These are phyloP conservation scores for Orius insidiosus DNA, from an alignment of 1,140 invertebrate genomes.

Conservation along the genomic window DNA sequence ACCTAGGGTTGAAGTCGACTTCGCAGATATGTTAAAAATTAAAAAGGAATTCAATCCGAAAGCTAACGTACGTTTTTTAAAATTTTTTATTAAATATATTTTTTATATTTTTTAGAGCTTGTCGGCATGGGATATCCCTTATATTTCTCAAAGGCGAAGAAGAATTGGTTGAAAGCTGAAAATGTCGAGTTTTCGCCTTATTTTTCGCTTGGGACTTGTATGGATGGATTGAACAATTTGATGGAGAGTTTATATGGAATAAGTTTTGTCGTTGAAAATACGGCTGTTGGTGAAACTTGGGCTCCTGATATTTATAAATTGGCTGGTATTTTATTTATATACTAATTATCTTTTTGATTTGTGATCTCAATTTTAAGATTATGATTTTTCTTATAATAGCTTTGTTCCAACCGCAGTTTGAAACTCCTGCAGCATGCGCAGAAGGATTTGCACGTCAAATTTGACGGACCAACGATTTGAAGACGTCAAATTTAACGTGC, in stretches of 20 bases:
- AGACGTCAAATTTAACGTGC: too few relatives aligned
- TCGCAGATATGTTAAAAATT: constrained; percentile 52
- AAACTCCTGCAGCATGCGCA: too few relatives aligned
- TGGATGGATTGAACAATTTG: constrained; percentile 85
- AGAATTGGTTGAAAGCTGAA: constrained; percentile 44
- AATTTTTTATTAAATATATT: too few relatives aligned
- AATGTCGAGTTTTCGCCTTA: constrained; percentile 62
- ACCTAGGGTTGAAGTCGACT: constrained; percentile 46
- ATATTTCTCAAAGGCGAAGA: constrained; percentile 55
- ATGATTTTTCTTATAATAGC: too few relatives aligned
- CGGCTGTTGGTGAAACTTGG: constrained; percentile 69
- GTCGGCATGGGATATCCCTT: constrained; percentile 71
- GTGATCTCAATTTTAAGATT: too few relatives aligned
- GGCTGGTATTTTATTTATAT: constrained; percentile 30
- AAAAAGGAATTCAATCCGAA: constrained; percentile 40
- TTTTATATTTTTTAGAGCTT: constrained; percentile 31
- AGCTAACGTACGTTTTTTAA: too few relatives aligned
- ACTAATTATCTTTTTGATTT: too few relatives aligned
- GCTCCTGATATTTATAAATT: constrained; percentile 75
- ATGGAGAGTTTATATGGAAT: constrained; percentile 68
- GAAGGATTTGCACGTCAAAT: too few relatives aligned
- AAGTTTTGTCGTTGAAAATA: constrained; percentile 46
- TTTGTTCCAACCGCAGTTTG: too few relatives aligned
- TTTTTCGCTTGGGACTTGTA: constrained; percentile 85
- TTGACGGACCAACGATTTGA: too few relatives aligned